phyloP scores from a whole-genome alignment of 2,797 vertebrate genomes.

The Tapirus indicus region DNA sequence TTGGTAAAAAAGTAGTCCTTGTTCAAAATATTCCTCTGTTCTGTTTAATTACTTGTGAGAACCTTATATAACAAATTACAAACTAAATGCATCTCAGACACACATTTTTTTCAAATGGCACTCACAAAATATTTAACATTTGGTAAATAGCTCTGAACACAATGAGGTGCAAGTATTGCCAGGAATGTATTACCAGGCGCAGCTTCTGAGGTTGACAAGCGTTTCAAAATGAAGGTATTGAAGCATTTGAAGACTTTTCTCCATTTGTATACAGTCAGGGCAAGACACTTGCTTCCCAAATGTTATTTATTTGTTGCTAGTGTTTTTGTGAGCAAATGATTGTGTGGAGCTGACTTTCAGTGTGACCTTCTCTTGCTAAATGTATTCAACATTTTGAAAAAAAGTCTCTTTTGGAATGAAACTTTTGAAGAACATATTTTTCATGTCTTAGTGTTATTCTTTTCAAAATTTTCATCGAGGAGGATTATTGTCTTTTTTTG shows the following conservation, averaged over 20 bases:
- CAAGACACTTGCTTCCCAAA: background rate
- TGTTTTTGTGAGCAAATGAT: conserved; percentile 30
- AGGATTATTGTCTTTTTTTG: background rate
- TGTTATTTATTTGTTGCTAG: conserved; percentile 42
- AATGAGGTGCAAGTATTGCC: background rate
- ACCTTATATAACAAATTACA: conserved; percentile 40
- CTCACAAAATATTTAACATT: conserved; percentile 59
- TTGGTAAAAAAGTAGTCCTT: conserved; percentile 10
- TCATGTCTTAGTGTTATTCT: background rate
- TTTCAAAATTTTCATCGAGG: background rate
- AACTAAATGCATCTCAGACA: conserved; percentile 54
- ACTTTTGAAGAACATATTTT: background rate
- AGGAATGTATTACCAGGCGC: background rate
- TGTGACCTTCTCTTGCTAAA: conserved; percentile 21
- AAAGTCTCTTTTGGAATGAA: background rate
- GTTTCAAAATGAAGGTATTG: background rate
- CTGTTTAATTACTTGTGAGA: conserved; percentile 33
- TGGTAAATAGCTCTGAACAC: conserved; percentile 65
- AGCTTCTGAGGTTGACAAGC: background rate
- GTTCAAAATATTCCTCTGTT: conserved; percentile 40
- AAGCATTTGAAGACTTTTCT: conserved; percentile 4
- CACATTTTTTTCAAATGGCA: background rate
- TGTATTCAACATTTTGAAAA: background rate
- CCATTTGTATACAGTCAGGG: conserved; percentile 7
- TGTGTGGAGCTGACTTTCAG: background rate